Conservation (phyloP, 2,888 invertebrate species). For the Criorhina ranunculi region DNA sequence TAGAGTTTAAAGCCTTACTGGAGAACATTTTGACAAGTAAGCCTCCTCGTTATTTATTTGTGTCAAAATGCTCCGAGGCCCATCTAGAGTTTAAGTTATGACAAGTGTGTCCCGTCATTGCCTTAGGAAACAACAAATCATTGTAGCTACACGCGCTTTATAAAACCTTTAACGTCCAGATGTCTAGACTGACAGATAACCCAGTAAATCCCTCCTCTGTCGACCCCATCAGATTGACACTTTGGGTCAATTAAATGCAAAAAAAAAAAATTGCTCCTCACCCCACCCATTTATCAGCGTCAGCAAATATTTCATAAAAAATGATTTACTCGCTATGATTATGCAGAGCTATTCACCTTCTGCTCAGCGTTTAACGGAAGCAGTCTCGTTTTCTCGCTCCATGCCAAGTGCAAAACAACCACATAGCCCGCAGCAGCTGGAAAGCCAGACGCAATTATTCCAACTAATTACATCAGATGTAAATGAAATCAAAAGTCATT, state of each 20-base stretch:
- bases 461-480: constrained; percentile 75
- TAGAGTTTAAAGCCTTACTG: too few species aligned
- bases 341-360: constrained; percentile 69
- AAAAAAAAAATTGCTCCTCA: not conserved
- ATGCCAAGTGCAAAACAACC: constrained; percentile 13
- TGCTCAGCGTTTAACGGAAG: constrained; percentile 56
- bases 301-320: constrained; percentile 20
- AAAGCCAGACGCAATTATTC: constrained; percentile 72
- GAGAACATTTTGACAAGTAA: too few species aligned
- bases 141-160: too few species aligned
- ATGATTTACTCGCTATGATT: constrained; percentile 51
- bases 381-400: constrained; percentile 34
- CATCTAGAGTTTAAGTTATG: too few species aligned
- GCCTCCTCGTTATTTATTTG: too few species aligned
- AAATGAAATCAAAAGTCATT: constrained; percentile 75
- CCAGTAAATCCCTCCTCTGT: not conserved
- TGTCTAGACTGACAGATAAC: constrained; percentile 68
- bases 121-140: too few species aligned
- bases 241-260: constrained; percentile 56
- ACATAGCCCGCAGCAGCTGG: constrained; percentile 48
- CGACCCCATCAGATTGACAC: constrained; percentile 40
- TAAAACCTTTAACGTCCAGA: constrained; percentile 31
- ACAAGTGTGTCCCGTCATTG: too few species aligned
- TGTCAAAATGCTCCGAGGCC: too few species aligned
- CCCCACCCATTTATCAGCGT: constrained; percentile 9